Percentiles rank a stretch among this genome's conserved stretches.
Evolutionary conservation across 92 coral and sea anemone genomes (phyloP).

Genomic region (Epizoanthus stellaris): DNA sequence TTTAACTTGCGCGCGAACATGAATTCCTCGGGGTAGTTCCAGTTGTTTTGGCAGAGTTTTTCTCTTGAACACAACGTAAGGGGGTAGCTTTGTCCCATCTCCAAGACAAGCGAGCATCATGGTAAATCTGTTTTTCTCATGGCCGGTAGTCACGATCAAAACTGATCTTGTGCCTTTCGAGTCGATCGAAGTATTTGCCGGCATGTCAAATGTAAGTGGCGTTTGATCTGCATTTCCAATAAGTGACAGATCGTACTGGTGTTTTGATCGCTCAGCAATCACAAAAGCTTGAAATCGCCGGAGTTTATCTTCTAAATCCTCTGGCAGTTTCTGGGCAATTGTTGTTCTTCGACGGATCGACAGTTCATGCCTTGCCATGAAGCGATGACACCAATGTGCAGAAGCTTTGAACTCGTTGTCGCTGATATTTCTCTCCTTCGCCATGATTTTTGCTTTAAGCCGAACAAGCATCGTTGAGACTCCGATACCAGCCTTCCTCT

Average conservation of each 20-base stretch:
- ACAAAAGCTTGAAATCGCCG: slow-evolving; percentile 41
- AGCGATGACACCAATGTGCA: slow-evolving; percentile 47
- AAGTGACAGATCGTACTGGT: slow-evolving; percentile 27
- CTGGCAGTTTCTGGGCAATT: slow-evolving; percentile 46
- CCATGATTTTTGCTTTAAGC: slow-evolving; percentile 49
- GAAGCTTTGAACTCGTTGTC: slow-evolving; percentile 49
- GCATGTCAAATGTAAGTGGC: slow-evolving; percentile 58
- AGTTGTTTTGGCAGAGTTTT: no score
- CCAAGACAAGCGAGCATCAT: no score
- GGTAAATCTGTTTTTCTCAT: no score
- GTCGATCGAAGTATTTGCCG: slow-evolving; percentile 38
- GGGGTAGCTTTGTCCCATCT: no score
- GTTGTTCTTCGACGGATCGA: slow-evolving; percentile 43
- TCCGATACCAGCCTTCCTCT: slow-evolving; percentile 55
- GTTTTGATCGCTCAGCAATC: slow-evolving; percentile 29
- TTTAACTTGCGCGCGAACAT: no score
- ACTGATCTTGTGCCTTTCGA: background rate
- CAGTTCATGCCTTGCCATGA: slow-evolving; percentile 45
- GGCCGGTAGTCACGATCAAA: no score
- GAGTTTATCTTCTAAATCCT: slow-evolving; percentile 41
- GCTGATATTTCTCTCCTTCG: slow-evolving; percentile 34
- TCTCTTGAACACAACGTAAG: no score
- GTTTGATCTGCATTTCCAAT: slow-evolving; percentile 57
- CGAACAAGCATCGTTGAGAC: slow-evolving; percentile 40
- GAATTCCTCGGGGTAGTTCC: no score